These are phyloP conservation scores for Drosophila melanica DNA, from an alignment of 1,140 invertebrate genomes.

Conservation along the genomic window DNA sequence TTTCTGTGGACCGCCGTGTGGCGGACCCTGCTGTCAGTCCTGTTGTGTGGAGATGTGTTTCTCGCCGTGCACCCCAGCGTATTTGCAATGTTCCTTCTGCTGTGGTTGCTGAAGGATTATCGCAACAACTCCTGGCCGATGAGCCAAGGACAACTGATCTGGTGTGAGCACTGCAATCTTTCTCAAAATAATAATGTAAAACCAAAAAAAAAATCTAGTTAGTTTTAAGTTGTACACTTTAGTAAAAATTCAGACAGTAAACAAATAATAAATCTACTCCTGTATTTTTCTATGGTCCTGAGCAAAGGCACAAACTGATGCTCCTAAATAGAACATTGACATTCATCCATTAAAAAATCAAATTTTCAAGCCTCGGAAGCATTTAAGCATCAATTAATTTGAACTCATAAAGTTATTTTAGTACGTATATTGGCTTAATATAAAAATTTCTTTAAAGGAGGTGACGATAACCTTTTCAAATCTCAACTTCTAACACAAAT, in stretches of 20 bases:
- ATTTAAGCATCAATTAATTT: too few species aligned
- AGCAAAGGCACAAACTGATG: too few species aligned
- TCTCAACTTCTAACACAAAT: too few species aligned
- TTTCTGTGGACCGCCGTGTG: constrained; percentile 52
- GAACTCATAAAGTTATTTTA: too few species aligned
- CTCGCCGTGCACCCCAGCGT: constrained; percentile 60
- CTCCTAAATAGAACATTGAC: too few species aligned
- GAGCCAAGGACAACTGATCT: not conserved
- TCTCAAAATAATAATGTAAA: constrained; percentile 43
- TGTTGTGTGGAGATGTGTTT: constrained; percentile 64
- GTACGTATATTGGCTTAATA: too few species aligned
- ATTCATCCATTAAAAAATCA: too few species aligned
- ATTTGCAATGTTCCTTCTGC: constrained; percentile 50
- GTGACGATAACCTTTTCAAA: too few species aligned
- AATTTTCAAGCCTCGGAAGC: too few species aligned
- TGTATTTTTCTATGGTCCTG: too few species aligned
- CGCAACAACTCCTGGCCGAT: too few species aligned
- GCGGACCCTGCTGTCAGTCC: constrained; percentile 28
- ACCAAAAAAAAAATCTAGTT: constrained; percentile 19
- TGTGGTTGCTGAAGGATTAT: constrained; percentile 39
- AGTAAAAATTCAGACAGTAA: not conserved
- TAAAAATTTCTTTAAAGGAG: too few species aligned
- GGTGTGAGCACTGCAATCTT: not conserved
- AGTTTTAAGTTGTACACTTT: not conserved
- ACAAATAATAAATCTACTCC: not conserved